Percentiles rank a stretch among this genome's conserved stretches.
Evolutionary conservation across 2,113 vertebrate species (phyloP).

Genomic region (Ancistrus triradiatus): DNA sequence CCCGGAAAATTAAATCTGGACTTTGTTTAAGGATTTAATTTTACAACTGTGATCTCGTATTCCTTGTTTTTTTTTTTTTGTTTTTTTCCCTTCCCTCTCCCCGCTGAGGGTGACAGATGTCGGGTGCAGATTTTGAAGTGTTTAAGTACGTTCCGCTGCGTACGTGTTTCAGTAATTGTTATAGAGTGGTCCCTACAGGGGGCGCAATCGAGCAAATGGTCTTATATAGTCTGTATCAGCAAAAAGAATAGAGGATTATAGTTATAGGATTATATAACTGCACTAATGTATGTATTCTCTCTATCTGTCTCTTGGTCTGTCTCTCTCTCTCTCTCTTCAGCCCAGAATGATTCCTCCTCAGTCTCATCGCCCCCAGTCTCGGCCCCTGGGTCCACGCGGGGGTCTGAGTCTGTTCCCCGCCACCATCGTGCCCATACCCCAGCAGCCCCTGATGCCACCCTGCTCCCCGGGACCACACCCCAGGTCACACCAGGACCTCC

Average conservation of each 20-base stretch:
- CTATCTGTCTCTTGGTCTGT: too few relatives aligned
- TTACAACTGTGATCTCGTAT: slow-evolving; percentile 59
- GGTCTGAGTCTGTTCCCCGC: slow-evolving; percentile 81
- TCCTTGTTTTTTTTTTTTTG: slow-evolving; percentile 26
- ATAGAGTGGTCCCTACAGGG: too few relatives aligned
- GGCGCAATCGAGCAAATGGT: too few relatives aligned
- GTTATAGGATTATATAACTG: too few relatives aligned
- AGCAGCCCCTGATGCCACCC: slow-evolving; percentile 85
- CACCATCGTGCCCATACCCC: slow-evolving; percentile 64
- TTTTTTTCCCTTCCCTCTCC: slow-evolving; percentile 17
- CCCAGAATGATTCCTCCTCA: slow-evolving; percentile 76
- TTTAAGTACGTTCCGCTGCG: slow-evolving; percentile 23
- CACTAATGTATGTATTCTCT: too few relatives aligned
- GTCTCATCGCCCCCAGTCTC: slow-evolving; percentile 58
- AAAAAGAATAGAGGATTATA: too few relatives aligned
- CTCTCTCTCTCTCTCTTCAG: slow-evolving; percentile 51
- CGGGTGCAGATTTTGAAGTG: background rate
- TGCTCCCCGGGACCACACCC: slow-evolving; percentile 76
- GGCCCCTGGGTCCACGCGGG: slow-evolving; percentile 60
- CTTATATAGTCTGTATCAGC: too few relatives aligned
- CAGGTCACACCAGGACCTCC: slow-evolving; percentile 77
- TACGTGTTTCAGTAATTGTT: too few relatives aligned
- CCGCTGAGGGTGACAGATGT: too few relatives aligned
- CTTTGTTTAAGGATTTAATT: slow-evolving; percentile 59
- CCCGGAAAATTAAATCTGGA: slow-evolving; percentile 63